These are phyloP conservation scores for Petrocephalus sullivani DNA, from an alignment of 2,797 vertebrate species.

Conservation along the genomic window DNA sequence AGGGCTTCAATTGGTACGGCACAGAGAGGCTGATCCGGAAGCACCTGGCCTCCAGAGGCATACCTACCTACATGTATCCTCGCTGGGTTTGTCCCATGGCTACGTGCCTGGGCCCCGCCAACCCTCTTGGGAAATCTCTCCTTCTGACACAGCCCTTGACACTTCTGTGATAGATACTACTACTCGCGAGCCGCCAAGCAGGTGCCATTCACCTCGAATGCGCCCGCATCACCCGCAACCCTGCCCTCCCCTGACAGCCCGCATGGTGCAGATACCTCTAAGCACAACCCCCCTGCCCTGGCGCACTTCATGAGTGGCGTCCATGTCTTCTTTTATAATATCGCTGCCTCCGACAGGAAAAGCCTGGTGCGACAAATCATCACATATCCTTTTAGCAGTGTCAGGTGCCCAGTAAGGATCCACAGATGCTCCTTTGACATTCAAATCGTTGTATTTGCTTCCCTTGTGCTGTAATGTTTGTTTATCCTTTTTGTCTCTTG, in stretches of 20 bases:
- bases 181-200: slow-evolving; percentile 52
- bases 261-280: neutral
- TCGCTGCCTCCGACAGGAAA: slow-evolving; percentile 61
- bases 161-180: slow-evolving; percentile 70
- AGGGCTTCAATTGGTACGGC: slow-evolving; percentile 91
- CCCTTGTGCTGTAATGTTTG: neutral
- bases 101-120: neutral
- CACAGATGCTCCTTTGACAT: neutral
- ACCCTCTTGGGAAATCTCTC: neutral
- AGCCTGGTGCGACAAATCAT: slow-evolving; percentile 63
- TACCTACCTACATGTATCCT: slow-evolving; percentile 85
- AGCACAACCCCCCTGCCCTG: slow-evolving; percentile 30
- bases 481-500: neutral
- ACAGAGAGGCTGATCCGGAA: slow-evolving; percentile 86
- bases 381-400: slow-evolving; percentile 63
- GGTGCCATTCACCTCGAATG: slow-evolving; percentile 24
- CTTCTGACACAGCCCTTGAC: slow-evolving; percentile 13
- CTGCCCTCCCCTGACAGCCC: slow-evolving; percentile 5
- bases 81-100: slow-evolving; percentile 21
- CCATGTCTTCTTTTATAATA: slow-evolving; percentile 67
- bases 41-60: slow-evolving; percentile 68
- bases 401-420: neutral
- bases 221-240: slow-evolving; percentile 27
- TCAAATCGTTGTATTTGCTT: neutral
- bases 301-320: slow-evolving; percentile 66